Conservation (phyloP, 2,888 invertebrate species). For the Cantharis rufa region DNA sequence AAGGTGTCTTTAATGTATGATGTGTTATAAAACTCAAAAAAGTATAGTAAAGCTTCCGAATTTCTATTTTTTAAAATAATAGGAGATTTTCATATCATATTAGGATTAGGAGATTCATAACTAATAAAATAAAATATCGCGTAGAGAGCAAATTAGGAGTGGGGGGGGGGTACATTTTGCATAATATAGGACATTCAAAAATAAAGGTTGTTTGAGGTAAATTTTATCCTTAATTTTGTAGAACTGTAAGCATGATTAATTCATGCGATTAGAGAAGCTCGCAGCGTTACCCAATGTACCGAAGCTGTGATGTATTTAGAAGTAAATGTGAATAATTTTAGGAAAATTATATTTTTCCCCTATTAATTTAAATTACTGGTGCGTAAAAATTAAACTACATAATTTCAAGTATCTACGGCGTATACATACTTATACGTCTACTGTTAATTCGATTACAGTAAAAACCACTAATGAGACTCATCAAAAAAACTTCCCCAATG, state of each 20-base stretch:
- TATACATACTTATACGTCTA: not conserved
- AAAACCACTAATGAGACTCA: not conserved
- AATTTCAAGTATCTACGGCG: not conserved
- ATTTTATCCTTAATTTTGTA: slow-evolving; percentile 7
- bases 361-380: not conserved
- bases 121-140: no score
- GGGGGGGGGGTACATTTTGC: not conserved
- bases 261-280: not conserved
- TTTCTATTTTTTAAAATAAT: no score
- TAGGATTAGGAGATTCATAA: no score
- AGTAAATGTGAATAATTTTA: not conserved
- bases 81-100: no score
- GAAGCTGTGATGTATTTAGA: not conserved
- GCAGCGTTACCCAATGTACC: not conserved
- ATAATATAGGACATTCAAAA: not conserved
- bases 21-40: no score
- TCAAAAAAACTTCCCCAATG: not conserved
- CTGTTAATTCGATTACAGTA: not conserved
- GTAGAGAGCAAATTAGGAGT: no score
- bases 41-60: no score
- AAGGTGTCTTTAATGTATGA: no score
- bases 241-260: slow-evolving; percentile 1
- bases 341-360: not conserved
- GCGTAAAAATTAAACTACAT: not conserved
- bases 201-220: not conserved